Percentiles rank a stretch among this genome's conserved stretches.
Evolutionary conservation across 2,113 vertebrate genomes (phyloP).

Genomic region (Callithrix jacchus): DNA sequence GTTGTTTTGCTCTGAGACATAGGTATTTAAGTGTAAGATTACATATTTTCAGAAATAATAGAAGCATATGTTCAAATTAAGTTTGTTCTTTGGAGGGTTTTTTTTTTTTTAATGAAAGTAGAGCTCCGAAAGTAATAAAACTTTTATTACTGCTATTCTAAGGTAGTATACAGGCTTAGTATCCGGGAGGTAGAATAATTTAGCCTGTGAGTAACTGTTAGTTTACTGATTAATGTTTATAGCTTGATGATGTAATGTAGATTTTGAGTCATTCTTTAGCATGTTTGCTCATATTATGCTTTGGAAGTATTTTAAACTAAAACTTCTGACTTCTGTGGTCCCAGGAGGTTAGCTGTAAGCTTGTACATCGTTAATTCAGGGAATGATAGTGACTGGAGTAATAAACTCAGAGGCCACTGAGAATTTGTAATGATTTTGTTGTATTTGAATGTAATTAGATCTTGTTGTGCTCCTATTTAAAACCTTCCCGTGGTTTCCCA

Average conservation of each 20-base stretch:
- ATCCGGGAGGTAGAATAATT: neutral
- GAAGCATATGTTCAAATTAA: conserved; percentile 41
- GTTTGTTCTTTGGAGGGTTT: neutral
- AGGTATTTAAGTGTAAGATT: conserved; percentile 44
- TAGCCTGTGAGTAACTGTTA: neutral
- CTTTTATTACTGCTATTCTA: neutral
- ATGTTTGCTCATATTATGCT: conserved; percentile 30
- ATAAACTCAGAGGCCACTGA: conserved; percentile 20
- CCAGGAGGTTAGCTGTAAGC: conserved; percentile 46
- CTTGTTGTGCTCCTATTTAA: conserved; percentile 33
- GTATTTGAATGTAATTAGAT: conserved; percentile 55
- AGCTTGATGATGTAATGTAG: conserved; percentile 17
- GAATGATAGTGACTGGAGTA: conserved; percentile 49
- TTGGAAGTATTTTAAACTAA: conserved; percentile 38
- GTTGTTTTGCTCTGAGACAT: conserved; percentile 36
- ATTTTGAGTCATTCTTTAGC: conserved; percentile 15
- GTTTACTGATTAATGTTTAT: conserved; percentile 32
- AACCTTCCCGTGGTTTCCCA: conserved; percentile 30
- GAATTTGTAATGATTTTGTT: conserved; percentile 63
- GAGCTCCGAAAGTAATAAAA: conserved; percentile 10
- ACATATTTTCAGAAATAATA: neutral
- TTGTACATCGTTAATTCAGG: conserved; percentile 45
- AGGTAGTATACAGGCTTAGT: neutral
- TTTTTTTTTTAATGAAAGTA: conserved; percentile 10
- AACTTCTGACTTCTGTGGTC: neutral